Evolutionary conservation across 2,113 vertebrate genomes (phyloP), one percentile per base, ranked within the genome.

Genomic region (Nothoprocta pentlandii): DNA sequence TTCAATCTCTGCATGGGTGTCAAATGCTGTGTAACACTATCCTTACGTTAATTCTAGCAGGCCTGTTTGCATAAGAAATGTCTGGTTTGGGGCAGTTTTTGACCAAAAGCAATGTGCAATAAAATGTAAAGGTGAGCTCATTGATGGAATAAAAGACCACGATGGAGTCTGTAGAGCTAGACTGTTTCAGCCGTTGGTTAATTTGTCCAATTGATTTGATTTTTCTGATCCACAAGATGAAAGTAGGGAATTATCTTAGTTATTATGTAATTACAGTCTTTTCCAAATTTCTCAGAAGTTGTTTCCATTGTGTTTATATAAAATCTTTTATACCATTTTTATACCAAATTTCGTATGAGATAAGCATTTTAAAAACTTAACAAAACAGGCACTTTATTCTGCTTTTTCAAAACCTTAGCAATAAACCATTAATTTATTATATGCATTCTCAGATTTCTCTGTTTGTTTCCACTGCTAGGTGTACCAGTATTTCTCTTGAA

Each of bases 301-400:
- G 16, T 44, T 14, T 70, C 23, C 46, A 28, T 69, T 34, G 44
- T 19, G 9, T 44, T 69, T 25, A 10, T 69, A 49, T 69, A 49
- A 69, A 69, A 34, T 15, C 46, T 56, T 51, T 36, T 53, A 23
- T 51, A 25, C 23, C 26, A 56, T 56, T 36, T 47, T 14, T 70
- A 25, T 23, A 70, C 53, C 46, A 70, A 47, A 49, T 49, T 19
- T 71, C n/a, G 28, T 39, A 42, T 22, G 70, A 44, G 21, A n/a
- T 6, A 85, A 25, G 22, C 32, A 16, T 16, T 20, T 66, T 10
- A 39, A 80, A 76, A 66, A 2, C 3, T 59, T 74, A 69, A 44
- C 53, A 80, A 79, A 68, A 53, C 15, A 19, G 2, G 0, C 0
- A 0, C n/a, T 3, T 68, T 79, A 10, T 71, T 87, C 22, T 84